Conservation (phyloP, 2,113 vertebrate species). For the Promerops cafer region DNA sequence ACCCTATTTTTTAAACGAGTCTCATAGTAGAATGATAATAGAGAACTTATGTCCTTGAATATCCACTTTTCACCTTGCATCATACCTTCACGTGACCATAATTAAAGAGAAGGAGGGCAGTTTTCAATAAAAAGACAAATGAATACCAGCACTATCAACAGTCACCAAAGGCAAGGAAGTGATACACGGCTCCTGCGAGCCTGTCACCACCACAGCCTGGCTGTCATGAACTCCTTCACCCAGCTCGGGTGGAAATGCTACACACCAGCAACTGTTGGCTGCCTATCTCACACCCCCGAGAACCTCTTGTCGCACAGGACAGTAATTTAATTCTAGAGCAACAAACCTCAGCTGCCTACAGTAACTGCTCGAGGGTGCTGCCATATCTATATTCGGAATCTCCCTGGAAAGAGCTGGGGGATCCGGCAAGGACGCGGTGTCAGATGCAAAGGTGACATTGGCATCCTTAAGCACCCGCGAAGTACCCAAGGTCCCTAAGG, state of each 20-base stretch:
- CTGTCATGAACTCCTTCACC: background rate
- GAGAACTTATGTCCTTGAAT: background rate
- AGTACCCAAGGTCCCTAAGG: background rate
- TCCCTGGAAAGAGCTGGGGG: fast-evolving
- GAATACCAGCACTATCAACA: fast-evolving
- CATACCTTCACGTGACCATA: too few species aligned
- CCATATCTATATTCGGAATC: fast-evolving
- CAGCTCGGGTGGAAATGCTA: fast-evolving
- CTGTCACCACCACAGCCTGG: background rate
- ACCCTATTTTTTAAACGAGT: too few species aligned
- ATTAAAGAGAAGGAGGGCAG: fast-evolving
- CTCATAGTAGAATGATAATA: fast-evolving
- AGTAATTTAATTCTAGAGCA: background rate
- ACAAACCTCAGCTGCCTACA: background rate
- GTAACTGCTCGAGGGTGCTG: fast-evolving
- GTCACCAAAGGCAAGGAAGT: fast-evolving
- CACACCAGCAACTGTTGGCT: background rate
- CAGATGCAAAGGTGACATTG: background rate
- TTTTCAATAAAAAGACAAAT: background rate
- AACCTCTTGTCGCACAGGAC: background rate
- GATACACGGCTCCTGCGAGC: fast-evolving
- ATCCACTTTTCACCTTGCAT: fast-evolving
- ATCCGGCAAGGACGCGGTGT: background rate
- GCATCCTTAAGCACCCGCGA: background rate
- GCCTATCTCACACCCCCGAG: fast-evolving